Conservation (phyloP, 2,113 vertebrate genomes). For the Acanthochromis polyacanthus region DNA sequence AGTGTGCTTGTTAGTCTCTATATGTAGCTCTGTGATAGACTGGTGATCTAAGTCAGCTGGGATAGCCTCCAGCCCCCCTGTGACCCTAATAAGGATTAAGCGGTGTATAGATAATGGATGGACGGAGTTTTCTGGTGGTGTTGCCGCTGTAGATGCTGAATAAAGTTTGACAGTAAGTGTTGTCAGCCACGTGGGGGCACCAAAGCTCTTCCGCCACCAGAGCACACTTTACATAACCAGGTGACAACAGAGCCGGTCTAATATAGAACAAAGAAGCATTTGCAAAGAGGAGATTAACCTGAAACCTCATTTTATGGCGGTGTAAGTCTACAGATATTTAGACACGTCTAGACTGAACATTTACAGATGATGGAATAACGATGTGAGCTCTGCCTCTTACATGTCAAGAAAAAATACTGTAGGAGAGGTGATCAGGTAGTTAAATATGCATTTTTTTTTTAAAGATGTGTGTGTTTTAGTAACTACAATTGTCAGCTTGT, state of each 20-base stretch:
- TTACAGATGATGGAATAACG: neutral
- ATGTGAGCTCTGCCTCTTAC: neutral
- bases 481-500: no score
- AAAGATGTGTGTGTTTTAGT: neutral
- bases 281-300: constrained; percentile 57
- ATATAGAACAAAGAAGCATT: constrained; percentile 33
- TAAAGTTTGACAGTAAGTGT: neutral
- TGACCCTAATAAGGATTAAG: no score
- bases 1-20: no score
- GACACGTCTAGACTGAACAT: neutral
- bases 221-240: constrained; percentile 47
- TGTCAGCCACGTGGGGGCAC: constrained; percentile 56
- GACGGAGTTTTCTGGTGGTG: no score
- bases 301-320: constrained; percentile 21
- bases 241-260: constrained; percentile 20
- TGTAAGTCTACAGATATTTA: neutral
- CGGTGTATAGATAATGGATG: no score
- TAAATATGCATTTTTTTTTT: neutral
- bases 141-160: no score
- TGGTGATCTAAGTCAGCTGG: no score
- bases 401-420: neutral
- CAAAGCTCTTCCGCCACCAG: constrained; percentile 15
- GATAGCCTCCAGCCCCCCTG: no score
- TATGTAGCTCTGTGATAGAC: no score
- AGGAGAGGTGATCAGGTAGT: neutral